Evolutionary conservation across 2,888 invertebrate genomes (phyloP), one percentile per base, ranked within the genome.

Genomic region (Lysandra coridon): DNA sequence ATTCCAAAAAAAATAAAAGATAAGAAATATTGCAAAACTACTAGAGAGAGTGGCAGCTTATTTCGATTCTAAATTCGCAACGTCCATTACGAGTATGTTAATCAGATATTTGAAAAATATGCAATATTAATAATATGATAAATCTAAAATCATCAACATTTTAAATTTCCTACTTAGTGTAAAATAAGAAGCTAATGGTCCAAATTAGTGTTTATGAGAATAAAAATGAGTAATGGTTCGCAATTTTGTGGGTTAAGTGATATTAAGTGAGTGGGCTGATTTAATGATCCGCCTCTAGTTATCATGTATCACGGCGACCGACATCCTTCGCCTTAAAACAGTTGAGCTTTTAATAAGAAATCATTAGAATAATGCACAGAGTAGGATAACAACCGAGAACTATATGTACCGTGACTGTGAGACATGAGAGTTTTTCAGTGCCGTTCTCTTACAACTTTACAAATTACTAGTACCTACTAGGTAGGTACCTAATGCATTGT

Each of bases 281-380:
- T 90, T 91, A 91, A 90, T 87, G 87, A 87, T 88, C 88, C 81
- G 91, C 94, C 92, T 89, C 90, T 90, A 93, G 93, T 92, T 92
- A 93, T 90, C 89, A 91, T 93, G 91, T 87, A 94, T 92, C 92
- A 93, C 87, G 87, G 83, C 85, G 87, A 86, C 88, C 85, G 90
- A 88, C 89, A 85, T 87, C 86, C 86, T 88, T 87, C 83, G 82
- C 78, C 81, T 84, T 83, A 84, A 86, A 86, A 87, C 86, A 87
- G 89, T 87, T 90, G 89, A 88, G 84, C 86, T 90, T 91, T 90
- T 91, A 92, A 92, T 92, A 91, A 89, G 88, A 82, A 89, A 84
- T 90, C 87, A 87, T 92, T 91, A 90, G 86, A 87, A 87, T 83
- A 85, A 80, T 80, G 17, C 81, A 85, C 83, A 93, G 92, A 87